Evolutionary conservation across 1,140 invertebrate species (phyloP), one percentile per base, ranked within the genome.

Genomic region (Neodiprion pinetum): DNA sequence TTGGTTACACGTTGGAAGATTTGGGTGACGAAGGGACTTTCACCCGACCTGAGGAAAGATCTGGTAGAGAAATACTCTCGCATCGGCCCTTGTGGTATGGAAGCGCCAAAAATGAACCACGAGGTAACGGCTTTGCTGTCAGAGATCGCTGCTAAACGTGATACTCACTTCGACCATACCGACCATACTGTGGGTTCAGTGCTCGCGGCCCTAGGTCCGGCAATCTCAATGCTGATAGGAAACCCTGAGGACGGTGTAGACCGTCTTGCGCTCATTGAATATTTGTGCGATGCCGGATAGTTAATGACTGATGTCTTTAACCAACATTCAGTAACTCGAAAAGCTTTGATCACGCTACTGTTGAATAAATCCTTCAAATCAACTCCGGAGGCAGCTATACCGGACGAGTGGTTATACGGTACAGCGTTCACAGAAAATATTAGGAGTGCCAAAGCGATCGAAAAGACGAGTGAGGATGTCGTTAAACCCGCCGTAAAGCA

Each of bases 101-200:
- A 76, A 68, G 77, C 75, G 53, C 79, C 75, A 14, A 74, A 78
- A 21, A 53, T 79, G 2, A 81, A 81, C 48, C 71, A 70, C 0
- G 71, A 77, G 48, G 71, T 80, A 1, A 49, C 49, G 48, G 74
- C 76, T 53, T 68, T 73, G 1, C 67, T 79, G 48, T 74, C 74
- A 3, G 76, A 75, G 10, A 66, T 67, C 1, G 76, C 75, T 12
- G 75, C 70, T 17, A 76, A 74, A 71, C 65, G 77, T 48, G 77
- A 81, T 65, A 72, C 75, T 73, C 74, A 78, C 75, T 78, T 76
- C 75, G 23, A 47, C 17, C 68, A 72, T 17, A 67, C 70, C 1
- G 78, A 79, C 65, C 79, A 81, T 17, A 72, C 61, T 4, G 17
- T 81, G 12, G 78, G 80, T 12, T 77, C 80, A 3, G 77, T 78